phyloP scores from a whole-genome alignment of 2,797 vertebrate species.

The Macroramphosus scolopax region DNA sequence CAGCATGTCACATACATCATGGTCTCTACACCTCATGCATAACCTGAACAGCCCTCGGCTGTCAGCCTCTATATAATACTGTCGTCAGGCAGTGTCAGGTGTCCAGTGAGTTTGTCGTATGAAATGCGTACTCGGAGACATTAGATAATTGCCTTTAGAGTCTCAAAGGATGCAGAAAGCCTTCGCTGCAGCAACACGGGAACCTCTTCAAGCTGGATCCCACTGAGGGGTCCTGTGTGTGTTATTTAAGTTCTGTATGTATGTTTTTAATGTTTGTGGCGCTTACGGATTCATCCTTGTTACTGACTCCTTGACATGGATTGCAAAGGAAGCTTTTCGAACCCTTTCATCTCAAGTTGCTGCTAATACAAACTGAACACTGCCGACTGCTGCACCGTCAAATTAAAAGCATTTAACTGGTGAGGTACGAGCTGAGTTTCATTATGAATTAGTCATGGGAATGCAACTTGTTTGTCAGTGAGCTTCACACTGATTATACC shows the following conservation, averaged over 20 bases:
- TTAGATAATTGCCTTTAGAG: conserved; percentile 31
- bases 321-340: conserved; percentile 2
- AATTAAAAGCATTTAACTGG: too few species aligned
- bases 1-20: conserved; percentile 19
- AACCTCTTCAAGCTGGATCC: conserved; percentile 17
- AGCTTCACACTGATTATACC: too few species aligned
- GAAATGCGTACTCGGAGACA: conserved; percentile 43
- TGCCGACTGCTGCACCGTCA: too few species aligned
- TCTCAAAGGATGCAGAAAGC: conserved; percentile 13
- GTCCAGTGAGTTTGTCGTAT: conserved; percentile 48
- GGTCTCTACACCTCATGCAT: conserved; percentile 14
- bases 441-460: too few species aligned
- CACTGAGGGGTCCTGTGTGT: conserved; percentile 4
- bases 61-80: conserved; percentile 26
- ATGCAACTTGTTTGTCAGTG: too few species aligned
- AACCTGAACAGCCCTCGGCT: conserved; percentile 16
- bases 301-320: conserved; percentile 1
- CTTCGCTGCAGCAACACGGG: conserved; percentile 11
- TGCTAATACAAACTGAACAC: too few species aligned
- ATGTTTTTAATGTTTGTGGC: neutral
- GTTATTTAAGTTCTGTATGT: too few species aligned
- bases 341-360: too few species aligned
- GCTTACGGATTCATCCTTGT: conserved; percentile 8
- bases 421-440: too few species aligned
- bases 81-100: conserved; percentile 38